Percentiles rank a stretch among this genome's conserved stretches.
These are phyloP conservation scores for Eugnorisma glareosa DNA, from an alignment of 2,888 invertebrate genomes.

Conservation along the genomic window DNA sequence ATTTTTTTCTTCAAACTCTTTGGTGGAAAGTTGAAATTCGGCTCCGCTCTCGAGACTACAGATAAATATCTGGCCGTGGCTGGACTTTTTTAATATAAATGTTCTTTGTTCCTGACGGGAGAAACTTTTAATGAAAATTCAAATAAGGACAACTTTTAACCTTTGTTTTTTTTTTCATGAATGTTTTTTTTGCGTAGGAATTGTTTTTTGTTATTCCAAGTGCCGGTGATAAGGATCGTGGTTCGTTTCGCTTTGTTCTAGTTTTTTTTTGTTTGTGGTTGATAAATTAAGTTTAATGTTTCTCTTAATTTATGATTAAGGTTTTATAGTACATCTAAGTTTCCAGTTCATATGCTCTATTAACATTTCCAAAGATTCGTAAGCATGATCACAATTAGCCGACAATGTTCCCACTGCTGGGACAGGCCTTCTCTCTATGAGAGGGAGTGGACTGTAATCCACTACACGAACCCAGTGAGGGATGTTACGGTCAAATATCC, in stretches of 20 bases:
- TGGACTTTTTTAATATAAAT: conserved; percentile 91
- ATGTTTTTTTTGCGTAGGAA: conserved; percentile 77
- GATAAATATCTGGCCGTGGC: conserved; percentile 90
- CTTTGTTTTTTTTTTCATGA: conserved; percentile 79
- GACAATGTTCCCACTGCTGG: not conserved
- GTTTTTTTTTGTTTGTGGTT: conserved; percentile 51
- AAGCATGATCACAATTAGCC: not conserved
- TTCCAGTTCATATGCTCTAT: not conserved
- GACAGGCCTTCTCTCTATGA: not conserved
- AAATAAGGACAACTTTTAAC: conserved; percentile 89
- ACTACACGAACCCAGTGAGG: not conserved
- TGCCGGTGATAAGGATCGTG: conserved; percentile 72
- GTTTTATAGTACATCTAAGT: not conserved
- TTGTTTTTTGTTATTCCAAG: conserved; percentile 85
- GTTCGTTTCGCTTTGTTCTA: conserved; percentile 66
- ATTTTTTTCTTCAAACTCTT: conserved; percentile 70
- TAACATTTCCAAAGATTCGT: not conserved
- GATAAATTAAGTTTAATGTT: conserved; percentile 45
- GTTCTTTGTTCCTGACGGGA: conserved; percentile 90
- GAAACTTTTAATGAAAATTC: conserved; percentile 89
- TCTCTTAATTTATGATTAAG: conserved; percentile 10
- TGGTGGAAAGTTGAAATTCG: conserved; percentile 86
- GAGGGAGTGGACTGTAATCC: not conserved
- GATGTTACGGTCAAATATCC: not conserved
- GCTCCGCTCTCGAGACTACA: conserved; percentile 89